phyloP scores from a whole-genome alignment of 2,113 vertebrate genomes.

The Lasiurus cinereus region DNA sequence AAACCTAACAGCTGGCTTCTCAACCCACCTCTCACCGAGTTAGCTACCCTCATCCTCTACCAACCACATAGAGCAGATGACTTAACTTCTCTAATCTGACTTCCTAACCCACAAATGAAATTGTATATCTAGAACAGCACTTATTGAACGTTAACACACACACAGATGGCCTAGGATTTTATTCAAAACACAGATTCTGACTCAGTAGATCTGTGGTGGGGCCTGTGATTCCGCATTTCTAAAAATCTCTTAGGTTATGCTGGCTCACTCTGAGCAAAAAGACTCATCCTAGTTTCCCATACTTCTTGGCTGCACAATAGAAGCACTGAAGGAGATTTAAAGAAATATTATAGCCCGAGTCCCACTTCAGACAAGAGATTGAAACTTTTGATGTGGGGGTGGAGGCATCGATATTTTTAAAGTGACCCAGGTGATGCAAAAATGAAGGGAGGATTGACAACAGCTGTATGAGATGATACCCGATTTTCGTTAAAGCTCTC shows the following conservation, averaged over 20 bases:
- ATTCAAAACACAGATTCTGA: background rate
- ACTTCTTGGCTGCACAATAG: background rate
- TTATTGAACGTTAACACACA: background rate
- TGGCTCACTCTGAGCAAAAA: background rate
- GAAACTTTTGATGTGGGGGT: background rate
- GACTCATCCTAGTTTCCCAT: background rate
- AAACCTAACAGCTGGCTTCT: background rate
- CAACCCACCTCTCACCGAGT: background rate
- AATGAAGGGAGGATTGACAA: background rate
- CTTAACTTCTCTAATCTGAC: background rate
- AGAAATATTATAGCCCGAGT: background rate
- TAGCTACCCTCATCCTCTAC: background rate
- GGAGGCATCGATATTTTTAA: background rate
- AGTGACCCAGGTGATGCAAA: background rate
- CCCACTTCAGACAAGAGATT: background rate
- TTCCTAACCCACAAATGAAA: background rate
- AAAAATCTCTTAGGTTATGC: background rate
- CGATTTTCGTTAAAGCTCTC: background rate
- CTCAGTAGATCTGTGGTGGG: background rate
- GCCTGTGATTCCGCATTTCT: background rate
- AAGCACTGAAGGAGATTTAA: background rate
- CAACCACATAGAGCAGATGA: background rate
- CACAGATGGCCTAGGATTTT: background rate
- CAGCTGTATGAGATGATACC: background rate
- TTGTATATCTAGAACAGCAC: fast-evolving